Evolutionary conservation across 2,888 invertebrate genomes (phyloP).

Genomic region (Drosophila neonasuta): DNA sequence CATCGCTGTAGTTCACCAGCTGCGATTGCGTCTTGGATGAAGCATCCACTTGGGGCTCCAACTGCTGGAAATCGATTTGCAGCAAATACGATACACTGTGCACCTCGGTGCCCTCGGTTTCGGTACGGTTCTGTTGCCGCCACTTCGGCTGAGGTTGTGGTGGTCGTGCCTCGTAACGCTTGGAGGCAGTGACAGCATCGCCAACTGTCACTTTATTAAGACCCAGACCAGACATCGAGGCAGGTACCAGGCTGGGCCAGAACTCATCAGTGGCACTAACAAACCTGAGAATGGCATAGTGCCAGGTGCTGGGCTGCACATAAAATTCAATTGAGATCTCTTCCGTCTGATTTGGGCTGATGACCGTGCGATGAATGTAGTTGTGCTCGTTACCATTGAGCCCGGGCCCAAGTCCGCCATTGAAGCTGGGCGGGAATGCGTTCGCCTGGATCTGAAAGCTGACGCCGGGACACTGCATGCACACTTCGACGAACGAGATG

Average conservation of each 20-base stretch:
- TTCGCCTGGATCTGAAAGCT: conserved; percentile 83
- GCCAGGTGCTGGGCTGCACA: conserved; percentile 85
- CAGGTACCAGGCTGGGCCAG: background rate
- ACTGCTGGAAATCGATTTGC: conserved; percentile 70
- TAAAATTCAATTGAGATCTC: conserved; percentile 83
- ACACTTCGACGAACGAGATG: conserved; percentile 80
- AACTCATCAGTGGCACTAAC: conserved; percentile 36
- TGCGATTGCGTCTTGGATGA: conserved; percentile 16
- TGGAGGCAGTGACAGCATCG: background rate
- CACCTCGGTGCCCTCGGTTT: conserved; percentile 28
- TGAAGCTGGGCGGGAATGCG: conserved; percentile 82
- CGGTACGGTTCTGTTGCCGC: conserved; percentile 21
- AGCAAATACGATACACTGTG: conserved; percentile 68
- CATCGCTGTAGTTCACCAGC: conserved; percentile 3
- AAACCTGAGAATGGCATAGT: conserved; percentile 84
- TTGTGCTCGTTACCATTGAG: conserved; percentile 81
- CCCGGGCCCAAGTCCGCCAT: conserved; percentile 11
- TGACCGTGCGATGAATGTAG: conserved; percentile 83
- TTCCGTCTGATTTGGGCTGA: conserved; percentile 82
- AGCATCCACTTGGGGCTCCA: conserved; percentile 36
- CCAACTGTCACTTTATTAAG: conserved; percentile 6
- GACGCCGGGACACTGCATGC: conserved; percentile 82
- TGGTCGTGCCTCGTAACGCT: background rate
- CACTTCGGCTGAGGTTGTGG: conserved; percentile 9
- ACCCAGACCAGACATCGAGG: conserved; percentile 6